A percentile compares a stretch with the other conserved stretches of the same genome.
phyloP scores from a whole-genome alignment of 2,113 vertebrate species.

The Pan troglodytes region DNA sequence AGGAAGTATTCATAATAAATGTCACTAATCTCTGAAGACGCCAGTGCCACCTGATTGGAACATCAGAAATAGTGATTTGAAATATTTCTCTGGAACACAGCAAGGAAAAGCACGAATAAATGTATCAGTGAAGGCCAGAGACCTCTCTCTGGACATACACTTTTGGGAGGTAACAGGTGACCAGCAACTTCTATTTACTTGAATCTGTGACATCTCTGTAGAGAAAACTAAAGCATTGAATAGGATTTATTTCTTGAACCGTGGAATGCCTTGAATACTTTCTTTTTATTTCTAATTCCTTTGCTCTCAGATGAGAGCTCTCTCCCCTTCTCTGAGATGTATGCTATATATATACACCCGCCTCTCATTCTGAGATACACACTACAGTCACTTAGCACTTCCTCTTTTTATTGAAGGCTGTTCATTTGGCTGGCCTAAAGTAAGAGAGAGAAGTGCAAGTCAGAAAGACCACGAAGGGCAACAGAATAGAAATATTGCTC shows the following conservation, averaged over 20 bases:
- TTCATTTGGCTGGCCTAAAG: not conserved
- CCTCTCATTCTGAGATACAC: not conserved
- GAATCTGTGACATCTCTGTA: not conserved
- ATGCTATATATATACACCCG: not conserved
- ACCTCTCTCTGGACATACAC: not conserved
- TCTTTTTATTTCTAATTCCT: constrained; percentile 26
- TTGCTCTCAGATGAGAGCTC: not conserved
- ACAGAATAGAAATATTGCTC: not conserved
- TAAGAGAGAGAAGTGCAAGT: not conserved
- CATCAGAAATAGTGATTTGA: not conserved
- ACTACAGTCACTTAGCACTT: not conserved
- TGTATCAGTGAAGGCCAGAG: not conserved
- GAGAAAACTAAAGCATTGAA: not conserved
- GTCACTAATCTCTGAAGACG: not conserved
- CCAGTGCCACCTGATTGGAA: not conserved
- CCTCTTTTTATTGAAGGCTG: constrained; percentile 10
- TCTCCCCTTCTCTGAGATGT: not conserved
- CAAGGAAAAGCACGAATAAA: not conserved
- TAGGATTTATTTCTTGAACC: not conserved
- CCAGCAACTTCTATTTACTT: constrained; percentile 1
- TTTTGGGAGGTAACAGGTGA: not conserved
- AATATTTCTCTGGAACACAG: not conserved
- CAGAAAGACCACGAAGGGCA: not conserved
- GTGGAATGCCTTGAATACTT: not conserved
- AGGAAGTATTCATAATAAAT: not conserved